Conservation (phyloP, 2,113 vertebrate species). For the Anhinga anhinga region DNA sequence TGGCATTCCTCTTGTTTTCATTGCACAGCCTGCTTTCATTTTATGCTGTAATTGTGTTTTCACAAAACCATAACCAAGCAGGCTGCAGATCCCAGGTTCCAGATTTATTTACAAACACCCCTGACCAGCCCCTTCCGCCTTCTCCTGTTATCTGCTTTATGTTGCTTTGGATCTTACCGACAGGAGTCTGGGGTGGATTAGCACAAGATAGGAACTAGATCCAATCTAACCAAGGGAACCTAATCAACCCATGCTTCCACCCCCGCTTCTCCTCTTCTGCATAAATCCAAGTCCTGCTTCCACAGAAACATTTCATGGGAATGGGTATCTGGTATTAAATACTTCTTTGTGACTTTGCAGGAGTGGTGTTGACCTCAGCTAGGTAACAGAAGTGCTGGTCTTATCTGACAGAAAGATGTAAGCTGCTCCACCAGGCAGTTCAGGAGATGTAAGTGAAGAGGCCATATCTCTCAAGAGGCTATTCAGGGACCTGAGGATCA, state of each 20-base stretch:
- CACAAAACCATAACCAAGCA: conserved; percentile 53
- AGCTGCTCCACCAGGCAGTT: not conserved
- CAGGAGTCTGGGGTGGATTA: conserved; percentile 52
- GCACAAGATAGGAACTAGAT: conserved; percentile 27
- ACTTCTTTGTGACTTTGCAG: not conserved
- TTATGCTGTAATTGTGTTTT: conserved; percentile 22
- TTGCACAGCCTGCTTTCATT: conserved; percentile 67
- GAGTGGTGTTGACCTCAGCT: not conserved
- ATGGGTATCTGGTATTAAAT: not conserved
- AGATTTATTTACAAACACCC: conserved; percentile 61
- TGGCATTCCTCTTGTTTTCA: conserved; percentile 58
- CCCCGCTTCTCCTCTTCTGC: accelerated
- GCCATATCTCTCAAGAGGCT: accelerated
- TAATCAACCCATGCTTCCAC: not conserved
- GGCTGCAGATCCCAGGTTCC: conserved; percentile 47
- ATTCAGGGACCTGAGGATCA: not conserved
- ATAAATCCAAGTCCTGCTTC: not conserved
- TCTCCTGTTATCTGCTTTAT: conserved; percentile 30
- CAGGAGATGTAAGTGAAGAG: not conserved
- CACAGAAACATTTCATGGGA: not conserved
- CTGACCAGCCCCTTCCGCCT: conserved; percentile 10
- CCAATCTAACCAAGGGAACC: not conserved
- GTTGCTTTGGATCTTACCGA: conserved; percentile 34
- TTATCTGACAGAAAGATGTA: not conserved
- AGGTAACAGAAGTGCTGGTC: not conserved